phyloP scores from a whole-genome alignment of 2,888 invertebrate genomes.

The Athripsodes cinereus region DNA sequence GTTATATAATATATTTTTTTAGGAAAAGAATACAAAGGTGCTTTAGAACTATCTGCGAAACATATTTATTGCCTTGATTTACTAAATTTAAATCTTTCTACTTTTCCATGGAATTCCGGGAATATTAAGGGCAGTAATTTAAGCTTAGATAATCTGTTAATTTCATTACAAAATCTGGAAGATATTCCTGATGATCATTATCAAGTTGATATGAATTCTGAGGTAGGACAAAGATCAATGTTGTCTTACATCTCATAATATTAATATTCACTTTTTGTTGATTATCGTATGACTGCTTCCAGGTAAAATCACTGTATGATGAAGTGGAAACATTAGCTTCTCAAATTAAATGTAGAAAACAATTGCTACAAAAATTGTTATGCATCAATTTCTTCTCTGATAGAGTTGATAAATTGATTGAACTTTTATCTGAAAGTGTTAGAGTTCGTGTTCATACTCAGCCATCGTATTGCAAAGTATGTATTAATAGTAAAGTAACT shows the following conservation, averaged over 20 bases:
- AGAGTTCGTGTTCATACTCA: conserved; percentile 54
- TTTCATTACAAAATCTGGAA: neutral
- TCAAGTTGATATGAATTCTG: too few relatives aligned
- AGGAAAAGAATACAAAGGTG: conserved; percentile 38
- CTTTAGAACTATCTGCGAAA: conserved; percentile 59
- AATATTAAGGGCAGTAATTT: neutral
- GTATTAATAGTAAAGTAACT: conserved; percentile 36
- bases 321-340: neutral
- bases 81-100: conserved; percentile 33
- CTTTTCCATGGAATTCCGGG: conserved; percentile 35
- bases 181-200: neutral
- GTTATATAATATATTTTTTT: conserved; percentile 27
- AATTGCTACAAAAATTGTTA: conserved; percentile 41
- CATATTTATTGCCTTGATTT: conserved; percentile 53
- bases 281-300: neutral
- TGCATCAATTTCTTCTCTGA: conserved; percentile 35
- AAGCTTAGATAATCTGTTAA: conserved; percentile 13
- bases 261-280: too few relatives aligned
- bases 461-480: conserved; percentile 56
- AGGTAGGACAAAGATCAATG: too few relatives aligned
- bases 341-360: conserved; percentile 31
- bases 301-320: neutral
- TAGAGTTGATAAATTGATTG: conserved; percentile 44
- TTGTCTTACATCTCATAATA: too few relatives aligned
- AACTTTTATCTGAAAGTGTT: conserved; percentile 54